Conservation (phyloP, 2,797 vertebrate species). For the Esox masquinongy region DNA sequence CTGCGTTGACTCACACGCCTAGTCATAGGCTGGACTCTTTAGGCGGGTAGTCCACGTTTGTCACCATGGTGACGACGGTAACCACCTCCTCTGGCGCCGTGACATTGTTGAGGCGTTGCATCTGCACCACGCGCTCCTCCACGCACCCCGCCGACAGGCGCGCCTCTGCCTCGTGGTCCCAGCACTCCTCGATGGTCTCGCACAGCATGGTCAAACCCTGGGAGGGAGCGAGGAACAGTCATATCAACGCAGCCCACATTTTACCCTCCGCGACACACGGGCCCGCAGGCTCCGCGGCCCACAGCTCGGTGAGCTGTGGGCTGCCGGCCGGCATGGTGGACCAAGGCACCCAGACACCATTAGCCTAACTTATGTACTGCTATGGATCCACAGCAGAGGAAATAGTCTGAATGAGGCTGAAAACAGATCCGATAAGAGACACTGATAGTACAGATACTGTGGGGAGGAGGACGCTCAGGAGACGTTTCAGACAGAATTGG, state of each 20-base stretch:
- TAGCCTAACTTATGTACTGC: conserved; percentile 6
- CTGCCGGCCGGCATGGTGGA: background rate
- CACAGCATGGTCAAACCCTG: conserved; percentile 90
- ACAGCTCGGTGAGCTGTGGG: background rate
- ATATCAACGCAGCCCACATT: background rate
- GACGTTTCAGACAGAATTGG: conserved; percentile 4
- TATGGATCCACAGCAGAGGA: conserved; percentile 6
- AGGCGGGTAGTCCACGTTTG: conserved; percentile 93
- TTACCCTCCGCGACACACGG: background rate
- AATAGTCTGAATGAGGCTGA: background rate
- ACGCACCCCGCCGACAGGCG: conserved; percentile 89
- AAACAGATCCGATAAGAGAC: conserved; percentile 20
- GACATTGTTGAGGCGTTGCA: conserved; percentile 85
- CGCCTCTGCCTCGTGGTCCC: conserved; percentile 93
- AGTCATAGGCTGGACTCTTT: conserved; percentile 97
- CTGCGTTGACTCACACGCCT: conserved; percentile 62
- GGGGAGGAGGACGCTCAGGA: conserved; percentile 10
- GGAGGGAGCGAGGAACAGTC: background rate
- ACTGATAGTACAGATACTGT: conserved; percentile 15
- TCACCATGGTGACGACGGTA: conserved; percentile 95
- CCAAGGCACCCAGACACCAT: conserved; percentile 12
- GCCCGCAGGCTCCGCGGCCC: background rate
- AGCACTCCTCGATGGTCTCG: conserved; percentile 92
- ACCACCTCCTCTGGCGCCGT: conserved; percentile 89
- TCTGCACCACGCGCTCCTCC: conserved; percentile 88